Percentiles rank a stretch among this genome's conserved stretches.
These are phyloP conservation scores for Tetraneura akinire DNA, from an alignment of 1,140 invertebrate species.

Conservation along the genomic window DNA sequence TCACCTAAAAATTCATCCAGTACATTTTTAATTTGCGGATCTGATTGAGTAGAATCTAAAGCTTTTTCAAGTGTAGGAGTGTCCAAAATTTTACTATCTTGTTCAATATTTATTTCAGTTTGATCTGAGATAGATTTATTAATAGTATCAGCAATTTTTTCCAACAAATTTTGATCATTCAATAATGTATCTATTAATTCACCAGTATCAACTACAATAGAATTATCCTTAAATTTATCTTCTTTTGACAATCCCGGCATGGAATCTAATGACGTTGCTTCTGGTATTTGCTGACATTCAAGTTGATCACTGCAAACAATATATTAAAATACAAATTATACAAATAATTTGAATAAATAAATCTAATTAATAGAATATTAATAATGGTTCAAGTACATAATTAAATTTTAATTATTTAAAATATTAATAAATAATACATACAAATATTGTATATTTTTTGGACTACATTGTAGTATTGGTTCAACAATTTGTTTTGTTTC, in stretches of 20 bases:
- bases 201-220: constrained; percentile 46
- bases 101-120: neutral
- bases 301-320: constrained; percentile 1
- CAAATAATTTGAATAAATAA: too few species aligned
- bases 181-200: constrained; percentile 45
- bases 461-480: neutral
- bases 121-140: constrained; percentile 41
- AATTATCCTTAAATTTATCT: constrained; percentile 16
- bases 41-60: constrained; percentile 44
- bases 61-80: constrained; percentile 40
- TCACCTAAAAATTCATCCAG: constrained; percentile 46
- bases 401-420: too few species aligned
- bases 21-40: constrained; percentile 42
- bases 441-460: neutral
- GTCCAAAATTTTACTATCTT: constrained; percentile 11
- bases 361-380: too few species aligned
- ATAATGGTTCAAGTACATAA: too few species aligned
- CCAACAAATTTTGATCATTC: constrained; percentile 34
- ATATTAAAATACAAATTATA: neutral
- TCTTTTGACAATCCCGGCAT: constrained; percentile 34
- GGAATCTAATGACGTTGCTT: constrained; percentile 31
- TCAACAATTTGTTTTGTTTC: neutral
- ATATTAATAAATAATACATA: neutral
- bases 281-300: constrained; percentile 20
- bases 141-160: constrained; percentile 41